These are phyloP conservation scores for Coranthus polyacanthus DNA, from an alignment of 2,797 vertebrate genomes.

Conservation along the genomic window DNA sequence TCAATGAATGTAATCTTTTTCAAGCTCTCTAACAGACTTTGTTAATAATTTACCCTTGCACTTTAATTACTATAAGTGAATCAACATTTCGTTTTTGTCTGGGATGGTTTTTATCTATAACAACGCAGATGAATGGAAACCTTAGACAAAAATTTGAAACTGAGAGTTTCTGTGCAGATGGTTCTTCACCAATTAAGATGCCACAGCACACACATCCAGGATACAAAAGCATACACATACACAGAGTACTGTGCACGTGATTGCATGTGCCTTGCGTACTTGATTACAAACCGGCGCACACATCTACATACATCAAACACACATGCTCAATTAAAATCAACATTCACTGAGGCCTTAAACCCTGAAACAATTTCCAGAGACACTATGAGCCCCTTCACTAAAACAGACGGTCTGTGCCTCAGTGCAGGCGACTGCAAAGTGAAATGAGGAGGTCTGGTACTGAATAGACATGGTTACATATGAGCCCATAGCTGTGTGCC, in stretches of 20 bases:
- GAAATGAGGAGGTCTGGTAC: conserved; percentile 38
- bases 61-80: too few species aligned
- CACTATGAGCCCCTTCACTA: conserved; percentile 35
- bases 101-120: too few species aligned
- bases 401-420: conserved; percentile 40
- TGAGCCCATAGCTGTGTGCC: conserved; percentile 40
- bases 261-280: too few species aligned
- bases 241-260: conserved; percentile 1
- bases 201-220: too few species aligned
- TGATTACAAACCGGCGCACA: conserved; percentile 24
- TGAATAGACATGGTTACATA: conserved; percentile 39
- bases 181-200: too few species aligned
- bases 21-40: too few species aligned
- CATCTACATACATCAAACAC: conserved; percentile 45
- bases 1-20: too few species aligned
- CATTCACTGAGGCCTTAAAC: conserved; percentile 54
- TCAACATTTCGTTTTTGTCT: too few species aligned
- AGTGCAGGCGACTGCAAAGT: conserved; percentile 19
- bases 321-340: conserved; percentile 69
- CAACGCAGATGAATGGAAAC: too few species aligned
- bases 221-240: conserved; percentile 3
- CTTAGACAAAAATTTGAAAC: too few species aligned
- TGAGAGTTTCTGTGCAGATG: too few species aligned
- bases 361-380: conserved; percentile 60
- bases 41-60: too few species aligned